Conservation (phyloP, 2,888 invertebrate species). For the Candidula unifasciata region DNA sequence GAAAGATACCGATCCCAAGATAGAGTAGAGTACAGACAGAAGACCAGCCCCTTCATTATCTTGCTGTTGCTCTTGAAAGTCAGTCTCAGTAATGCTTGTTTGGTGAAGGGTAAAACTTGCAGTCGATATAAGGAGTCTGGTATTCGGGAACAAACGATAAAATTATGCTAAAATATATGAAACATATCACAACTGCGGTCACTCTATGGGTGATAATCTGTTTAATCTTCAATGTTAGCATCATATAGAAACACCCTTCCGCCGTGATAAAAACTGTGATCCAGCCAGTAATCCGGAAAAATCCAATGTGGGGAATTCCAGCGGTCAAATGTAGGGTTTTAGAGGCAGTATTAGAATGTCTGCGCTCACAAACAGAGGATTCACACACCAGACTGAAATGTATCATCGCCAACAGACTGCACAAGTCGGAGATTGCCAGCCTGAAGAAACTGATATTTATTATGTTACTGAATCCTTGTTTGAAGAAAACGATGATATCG, state of each 20-base stretch:
- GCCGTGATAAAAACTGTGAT: background rate
- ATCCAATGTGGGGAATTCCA: background rate
- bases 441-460: conserved; percentile 23
- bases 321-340: conserved; percentile 17
- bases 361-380: conserved; percentile 23
- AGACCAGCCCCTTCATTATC: background rate
- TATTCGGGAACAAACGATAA: background rate
- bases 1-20: background rate
- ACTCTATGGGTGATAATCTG: background rate
- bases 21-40: background rate
- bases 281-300: background rate
- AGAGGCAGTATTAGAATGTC: background rate
- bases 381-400: conserved; percentile 24
- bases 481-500: conserved; percentile 13
- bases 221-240: no score
- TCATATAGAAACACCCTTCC: background rate
- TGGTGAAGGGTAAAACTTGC: background rate
- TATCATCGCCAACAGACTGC: background rate
- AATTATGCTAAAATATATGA: background rate
- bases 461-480: conserved; percentile 1
- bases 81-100: background rate
- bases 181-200: background rate
- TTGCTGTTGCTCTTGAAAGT: background rate
- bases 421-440: conserved; percentile 19
- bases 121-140: background rate